Base-by-base conservation (phyloP, 1,140 invertebrate species). In the Steinernema khuongi region DNA sequence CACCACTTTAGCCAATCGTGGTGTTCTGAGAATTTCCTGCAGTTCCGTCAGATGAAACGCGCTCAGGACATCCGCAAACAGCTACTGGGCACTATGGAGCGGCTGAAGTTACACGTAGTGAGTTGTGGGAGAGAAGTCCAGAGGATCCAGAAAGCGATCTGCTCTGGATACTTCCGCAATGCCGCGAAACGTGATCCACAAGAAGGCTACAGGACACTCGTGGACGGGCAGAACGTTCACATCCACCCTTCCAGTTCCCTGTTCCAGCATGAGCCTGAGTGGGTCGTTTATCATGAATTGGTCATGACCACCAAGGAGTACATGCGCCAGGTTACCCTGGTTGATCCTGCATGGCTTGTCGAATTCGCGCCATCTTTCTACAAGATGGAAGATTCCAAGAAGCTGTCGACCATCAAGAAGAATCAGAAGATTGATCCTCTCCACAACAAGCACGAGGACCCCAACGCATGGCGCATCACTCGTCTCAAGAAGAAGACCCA, bases 1-100 rank as follows among this genome's bases (percentile, higher is more conserved):
- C 97, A 98, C 86, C 97, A 98, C 85, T 98, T 97, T 86, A 96
- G 93, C 0, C 96, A 94, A 86, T 93, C 94, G 0, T 99, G 96
- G 97, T 99, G 96, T 86, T 97, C 96, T 85, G 96, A 99, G 86
- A 99, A 99, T 87, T 99, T 99, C 87, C 94, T 99, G 4, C 97
- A 99, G 88, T 94, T 96, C 31, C 87, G 96, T 26, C 98, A 95
- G 0, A 86, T 99, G 32, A 98, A 98, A 87, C 88, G 96, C 70
- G 94, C 96, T 0, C 96, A 83, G 87, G 97, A 99, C 88, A 95
- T 99, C 0, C 88, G 96, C 4, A 99, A 99, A 88, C 97, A 99
- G 86, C 87, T 99, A 75, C 87, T 99, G 0, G 94, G 77, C 71
- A 85, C 86, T 22, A 85, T 85, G 84, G 84, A 85, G 72, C 79